phyloP scores from a whole-genome alignment of 2,888 invertebrate genomes.

The Scaptomyza flava region DNA sequence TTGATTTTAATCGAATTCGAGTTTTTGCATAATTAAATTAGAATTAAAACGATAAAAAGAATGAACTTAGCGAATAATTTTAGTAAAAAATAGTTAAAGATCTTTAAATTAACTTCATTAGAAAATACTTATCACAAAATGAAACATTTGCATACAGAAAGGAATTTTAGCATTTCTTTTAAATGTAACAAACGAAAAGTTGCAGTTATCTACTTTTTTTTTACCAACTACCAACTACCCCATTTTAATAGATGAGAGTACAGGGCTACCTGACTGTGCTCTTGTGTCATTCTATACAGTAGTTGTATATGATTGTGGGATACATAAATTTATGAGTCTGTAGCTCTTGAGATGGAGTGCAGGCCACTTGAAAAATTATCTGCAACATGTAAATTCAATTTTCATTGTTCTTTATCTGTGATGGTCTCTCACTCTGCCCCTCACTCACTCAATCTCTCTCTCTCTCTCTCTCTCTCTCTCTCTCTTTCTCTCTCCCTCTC shows the following conservation, averaged over 20 bases:
- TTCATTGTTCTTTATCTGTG: constrained; percentile 81
- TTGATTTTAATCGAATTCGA: too few species aligned
- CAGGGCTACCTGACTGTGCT: constrained; percentile 52
- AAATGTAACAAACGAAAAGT: neutral
- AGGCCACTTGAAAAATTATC: constrained; percentile 80
- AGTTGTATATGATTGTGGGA: constrained; percentile 3
- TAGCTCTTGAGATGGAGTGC: constrained; percentile 45
- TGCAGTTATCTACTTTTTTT: constrained; percentile 4
- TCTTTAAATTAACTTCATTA: too few species aligned
- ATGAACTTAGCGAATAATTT: too few species aligned
- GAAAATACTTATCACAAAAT: too few species aligned
- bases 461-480: neutral
- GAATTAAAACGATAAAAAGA: too few species aligned
- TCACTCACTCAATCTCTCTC: neutral
- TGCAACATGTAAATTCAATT: constrained; percentile 83
- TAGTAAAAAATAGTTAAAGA: too few species aligned
- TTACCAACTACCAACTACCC: constrained; percentile 7
- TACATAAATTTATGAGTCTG: constrained; percentile 28
- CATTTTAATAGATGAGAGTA: constrained; percentile 29
- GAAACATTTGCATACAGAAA: too few species aligned
- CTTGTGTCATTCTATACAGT: constrained; percentile 40
- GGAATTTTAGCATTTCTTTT: too few species aligned
- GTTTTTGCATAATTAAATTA: too few species aligned
- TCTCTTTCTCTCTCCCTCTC: neutral
- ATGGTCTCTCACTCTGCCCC: constrained; percentile 32